Conservation (phyloP, 2,797 vertebrate species). For the Valencia hispanica region DNA sequence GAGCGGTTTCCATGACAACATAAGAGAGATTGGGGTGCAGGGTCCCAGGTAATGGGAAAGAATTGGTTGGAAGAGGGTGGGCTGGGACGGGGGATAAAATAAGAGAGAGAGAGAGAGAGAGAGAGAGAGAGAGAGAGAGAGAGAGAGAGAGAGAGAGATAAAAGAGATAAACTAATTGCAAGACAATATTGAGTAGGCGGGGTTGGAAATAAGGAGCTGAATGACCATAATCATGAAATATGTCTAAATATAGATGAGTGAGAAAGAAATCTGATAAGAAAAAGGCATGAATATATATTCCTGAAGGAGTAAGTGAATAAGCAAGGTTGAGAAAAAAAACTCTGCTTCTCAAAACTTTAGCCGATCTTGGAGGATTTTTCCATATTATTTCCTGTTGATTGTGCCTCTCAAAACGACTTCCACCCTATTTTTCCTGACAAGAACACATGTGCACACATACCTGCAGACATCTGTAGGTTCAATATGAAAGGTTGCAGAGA, state of each 20-base stretch:
- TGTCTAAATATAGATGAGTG: conserved; percentile 12
- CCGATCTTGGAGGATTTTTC: conserved; percentile 24
- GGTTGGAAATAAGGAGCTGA: not conserved
- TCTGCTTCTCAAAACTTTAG: conserved; percentile 9
- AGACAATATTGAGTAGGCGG: conserved; percentile 17
- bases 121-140: no score
- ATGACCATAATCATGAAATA: conserved; percentile 6
- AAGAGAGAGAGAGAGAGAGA: conserved; percentile 12
- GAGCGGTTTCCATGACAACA: conserved; percentile 75
- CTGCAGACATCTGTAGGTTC: conserved; percentile 24
- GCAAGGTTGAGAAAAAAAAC: not conserved
- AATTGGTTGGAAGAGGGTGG: conserved; percentile 42
- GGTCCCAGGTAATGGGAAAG: conserved; percentile 74
- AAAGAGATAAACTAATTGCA: conserved; percentile 26
- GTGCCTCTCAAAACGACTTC: conserved; percentile 16
- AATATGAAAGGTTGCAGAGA: conserved; percentile 55
- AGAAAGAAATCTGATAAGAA: conserved; percentile 5
- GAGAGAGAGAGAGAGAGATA: no score
- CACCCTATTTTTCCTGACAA: conserved; percentile 14
- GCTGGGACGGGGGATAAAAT: conserved; percentile 30
- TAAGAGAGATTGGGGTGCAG: conserved; percentile 57
- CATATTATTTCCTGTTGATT: conserved; percentile 7
- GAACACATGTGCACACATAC: conserved; percentile 11
- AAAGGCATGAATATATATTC: not conserved
- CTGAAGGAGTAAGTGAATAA: conserved; percentile 3